Conservation (phyloP, 2,888 invertebrate genomes). For the Orthosia gracilis region DNA sequence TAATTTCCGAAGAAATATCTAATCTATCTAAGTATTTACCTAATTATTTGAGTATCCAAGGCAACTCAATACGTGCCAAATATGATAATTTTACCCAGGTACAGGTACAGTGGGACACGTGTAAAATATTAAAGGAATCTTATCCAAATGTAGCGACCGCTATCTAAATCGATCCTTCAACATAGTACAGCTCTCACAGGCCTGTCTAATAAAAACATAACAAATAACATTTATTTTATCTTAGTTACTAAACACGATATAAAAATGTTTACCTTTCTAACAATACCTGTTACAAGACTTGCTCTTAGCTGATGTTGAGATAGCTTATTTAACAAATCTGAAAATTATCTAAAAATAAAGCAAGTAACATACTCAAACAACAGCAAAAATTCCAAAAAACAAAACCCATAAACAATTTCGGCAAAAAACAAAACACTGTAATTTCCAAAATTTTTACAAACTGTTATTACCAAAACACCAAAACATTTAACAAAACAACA, state of each 20-base stretch:
- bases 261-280: conserved; percentile 33
- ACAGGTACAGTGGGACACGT: too few species aligned
- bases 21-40: too few species aligned
- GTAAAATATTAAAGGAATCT: too few species aligned
- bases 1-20: too few species aligned
- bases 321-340: too few species aligned
- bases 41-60: too few species aligned
- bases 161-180: conserved; percentile 18
- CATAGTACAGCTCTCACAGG: conserved; percentile 17
- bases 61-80: too few species aligned
- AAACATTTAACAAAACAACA: conserved; percentile 46
- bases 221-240: conserved; percentile 38
- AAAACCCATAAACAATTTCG: not conserved
- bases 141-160: not conserved
- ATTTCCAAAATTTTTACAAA: conserved; percentile 19
- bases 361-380: not conserved
- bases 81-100: too few species aligned
- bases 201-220: conserved; percentile 29
- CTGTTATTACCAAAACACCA: conserved; percentile 17
- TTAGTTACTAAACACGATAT: conserved; percentile 17
- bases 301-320: not conserved
- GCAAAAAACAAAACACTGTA: conserved; percentile 29
- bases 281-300: not conserved
- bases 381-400: not conserved
- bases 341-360: not conserved